Evolutionary conservation across 1,140 invertebrate genomes (phyloP), one percentile per base, ranked within the genome.

Genomic region (Dreissena polymorpha): DNA sequence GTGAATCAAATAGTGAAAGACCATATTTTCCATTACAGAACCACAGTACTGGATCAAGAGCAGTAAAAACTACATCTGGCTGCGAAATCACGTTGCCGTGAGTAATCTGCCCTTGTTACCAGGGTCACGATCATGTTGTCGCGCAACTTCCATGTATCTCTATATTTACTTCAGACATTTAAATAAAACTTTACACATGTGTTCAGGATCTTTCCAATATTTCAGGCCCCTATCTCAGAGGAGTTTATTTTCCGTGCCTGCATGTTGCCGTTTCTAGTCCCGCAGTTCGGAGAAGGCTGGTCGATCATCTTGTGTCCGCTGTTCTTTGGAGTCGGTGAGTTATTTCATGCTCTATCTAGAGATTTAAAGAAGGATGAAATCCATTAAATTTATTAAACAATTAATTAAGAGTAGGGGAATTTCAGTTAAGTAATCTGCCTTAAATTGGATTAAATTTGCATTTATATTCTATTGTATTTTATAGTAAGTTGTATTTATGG

Each of bases 181-280:
- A 63, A 63, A 23, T n/a, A 10, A n/a, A n/a, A 3, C 60, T 25
- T n/a, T 7, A 63, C 18, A 63, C 18, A 63, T n/a, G 23, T 63
- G 18, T n/a, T 63, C 18, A 2, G 23, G 23, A 10, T 63, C 18
- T n/a, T 63, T 6, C 6, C 1, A 2, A 63, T 63, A 67, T 49
- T 78, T 12, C 85, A 93, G 92, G 98, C 97, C 14, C 98, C 98
- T 14, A 91, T 99, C 49, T 97, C 97, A 80, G 98, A 99, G 93
- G 98, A 99, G 92, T 98, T 98, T 93, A 97, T 97, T 7, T 98
- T 97, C 92, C 94, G 98, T 86, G 97, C 97, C 0, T 99, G 97
- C 91, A 98, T 99, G 97, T 93, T 99, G 91, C 97, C 97, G 29
- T 91, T 98, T 21, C 93, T 99, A 14, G 92, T 98, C 79, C 96